These are phyloP conservation scores for Pseudorhiza aurosa DNA, from an alignment of 30 jellyfish, hydroid and myxozoan genomes.

Conservation along the genomic window DNA sequence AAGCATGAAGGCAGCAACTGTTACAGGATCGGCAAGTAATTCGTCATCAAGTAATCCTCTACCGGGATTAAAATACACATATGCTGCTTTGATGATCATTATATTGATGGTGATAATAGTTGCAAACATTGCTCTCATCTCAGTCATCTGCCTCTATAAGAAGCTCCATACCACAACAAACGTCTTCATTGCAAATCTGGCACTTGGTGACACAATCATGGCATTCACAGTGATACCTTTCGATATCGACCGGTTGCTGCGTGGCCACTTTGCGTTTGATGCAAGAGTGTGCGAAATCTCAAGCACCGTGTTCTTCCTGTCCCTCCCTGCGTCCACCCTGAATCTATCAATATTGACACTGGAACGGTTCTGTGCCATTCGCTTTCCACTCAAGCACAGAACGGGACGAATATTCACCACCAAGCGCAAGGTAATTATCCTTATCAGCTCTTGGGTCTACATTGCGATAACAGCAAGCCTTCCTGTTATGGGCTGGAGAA, in stretches of 20 bases:
- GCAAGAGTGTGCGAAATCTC: slow-evolving; percentile 62
- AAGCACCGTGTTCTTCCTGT: slow-evolving; percentile 70
- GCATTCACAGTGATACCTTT: slow-evolving; percentile 68
- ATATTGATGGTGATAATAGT: slow-evolving; percentile 32
- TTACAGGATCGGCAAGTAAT: background rate
- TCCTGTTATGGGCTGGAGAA: slow-evolving; percentile 80
- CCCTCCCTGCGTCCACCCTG: slow-evolving; percentile 89
- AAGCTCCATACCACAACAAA: slow-evolving; percentile 79
- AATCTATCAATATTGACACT: slow-evolving; percentile 70
- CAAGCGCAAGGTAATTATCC: slow-evolving; percentile 43
- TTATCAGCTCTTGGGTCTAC: slow-evolving; percentile 75
- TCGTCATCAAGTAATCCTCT: background rate
- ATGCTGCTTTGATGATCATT: background rate
- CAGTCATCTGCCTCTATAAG: slow-evolving; percentile 38
- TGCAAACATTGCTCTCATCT: slow-evolving; percentile 40
- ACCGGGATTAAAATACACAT: slow-evolving; percentile 49
- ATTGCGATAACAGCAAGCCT: slow-evolving; percentile 46
- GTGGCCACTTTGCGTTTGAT: slow-evolving; percentile 64
- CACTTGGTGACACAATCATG: slow-evolving; percentile 72
- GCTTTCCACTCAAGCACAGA: slow-evolving; percentile 71
- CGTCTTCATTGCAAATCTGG: slow-evolving; percentile 79
- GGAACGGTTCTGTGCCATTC: slow-evolving; percentile 79
- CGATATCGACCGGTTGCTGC: slow-evolving; percentile 66
- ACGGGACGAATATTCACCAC: slow-evolving; percentile 64
- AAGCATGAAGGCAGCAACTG: background rate